A percentile compares a stretch with the other conserved stretches of the same genome.
These are phyloP conservation scores for Neolamprologus brichardi DNA, from an alignment of 2,113 vertebrate species.

Conservation along the genomic window DNA sequence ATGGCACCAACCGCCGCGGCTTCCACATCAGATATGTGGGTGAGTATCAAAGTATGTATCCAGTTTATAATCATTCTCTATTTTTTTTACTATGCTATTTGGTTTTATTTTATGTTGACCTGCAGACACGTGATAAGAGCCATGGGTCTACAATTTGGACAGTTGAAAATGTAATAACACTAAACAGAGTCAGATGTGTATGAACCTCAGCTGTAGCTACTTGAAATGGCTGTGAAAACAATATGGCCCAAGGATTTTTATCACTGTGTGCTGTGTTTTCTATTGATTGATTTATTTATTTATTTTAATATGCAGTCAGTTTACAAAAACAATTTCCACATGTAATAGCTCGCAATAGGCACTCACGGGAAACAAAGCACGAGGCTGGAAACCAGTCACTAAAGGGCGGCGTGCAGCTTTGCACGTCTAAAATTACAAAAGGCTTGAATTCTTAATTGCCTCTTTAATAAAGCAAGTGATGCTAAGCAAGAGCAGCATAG, in stretches of 20 bases:
- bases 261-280: neutral
- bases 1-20: constrained; percentile 92
- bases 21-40: constrained; percentile 97
- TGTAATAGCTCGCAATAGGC: neutral
- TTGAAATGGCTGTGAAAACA: neutral
- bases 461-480: constrained; percentile 56
- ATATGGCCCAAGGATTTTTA: constrained; percentile 35
- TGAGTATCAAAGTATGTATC: constrained; percentile 85
- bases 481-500: constrained; percentile 29
- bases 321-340: neutral
- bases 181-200: neutral
- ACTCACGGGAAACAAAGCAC: neutral
- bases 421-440: constrained; percentile 21
- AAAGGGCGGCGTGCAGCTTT: constrained; percentile 16
- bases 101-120: constrained; percentile 1
- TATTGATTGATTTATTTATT: neutral
- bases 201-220: neutral
- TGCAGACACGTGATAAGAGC: constrained; percentile 18
- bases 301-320: neutral
- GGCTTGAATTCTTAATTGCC: constrained; percentile 51
- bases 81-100: constrained; percentile 33
- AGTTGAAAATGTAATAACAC: neutral
- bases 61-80: constrained; percentile 65
- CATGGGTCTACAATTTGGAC: neutral
- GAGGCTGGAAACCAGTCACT: neutral